Evolutionary conservation across 1,140 invertebrate species (phyloP), one percentile per base, ranked within the genome.

Genomic region (Sarcophaga bullata): DNA sequence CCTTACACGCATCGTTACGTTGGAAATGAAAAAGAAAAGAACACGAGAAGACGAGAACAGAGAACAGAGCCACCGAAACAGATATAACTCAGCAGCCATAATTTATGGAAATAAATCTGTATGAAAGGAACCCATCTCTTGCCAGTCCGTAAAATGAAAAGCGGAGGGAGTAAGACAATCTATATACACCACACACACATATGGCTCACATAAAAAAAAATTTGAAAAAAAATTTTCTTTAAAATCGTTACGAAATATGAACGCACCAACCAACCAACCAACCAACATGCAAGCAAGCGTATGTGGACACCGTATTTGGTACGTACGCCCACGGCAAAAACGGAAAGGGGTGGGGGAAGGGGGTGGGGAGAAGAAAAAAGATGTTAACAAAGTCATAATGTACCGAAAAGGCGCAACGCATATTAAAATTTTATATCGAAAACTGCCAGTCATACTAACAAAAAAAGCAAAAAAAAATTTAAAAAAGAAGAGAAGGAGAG

Each of bases 371-470:
- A n/a, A 37, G 10, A 15, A 15, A 15, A 46, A 73, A 73, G 19
- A 37, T 73, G 73, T 73, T 73, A 73, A 73, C 73, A 73, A 37
- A 46, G 37, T 73, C 73, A 73, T 73, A 73, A 73, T 46, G 47
- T 73, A 46, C 73, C 68, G 25, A 73, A 73, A 46, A 73, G 10
- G 13, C 37, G 25, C 73, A 73, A 73, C 73, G 73, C 73, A 73
- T 73, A 73, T 73, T 73, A 73, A 73, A 73, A 73, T 73, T 73
- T 73, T 73, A 73, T 73, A 73, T 47, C 25, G 73, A 58, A 58
- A 58, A 58, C 54, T n/a, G 15, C 3, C 54, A 58, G 11, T n/a
- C 13, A 13, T 58, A 58, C 15, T 7, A 6, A 58, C n/a, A n/a
- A n/a, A n/a, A n/a, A n/a, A n/a, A n/a, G n/a, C n/a, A 58, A 54